Evolutionary conservation across 2,888 invertebrate species (phyloP).

Genomic region (Lysandra bellargus): DNA sequence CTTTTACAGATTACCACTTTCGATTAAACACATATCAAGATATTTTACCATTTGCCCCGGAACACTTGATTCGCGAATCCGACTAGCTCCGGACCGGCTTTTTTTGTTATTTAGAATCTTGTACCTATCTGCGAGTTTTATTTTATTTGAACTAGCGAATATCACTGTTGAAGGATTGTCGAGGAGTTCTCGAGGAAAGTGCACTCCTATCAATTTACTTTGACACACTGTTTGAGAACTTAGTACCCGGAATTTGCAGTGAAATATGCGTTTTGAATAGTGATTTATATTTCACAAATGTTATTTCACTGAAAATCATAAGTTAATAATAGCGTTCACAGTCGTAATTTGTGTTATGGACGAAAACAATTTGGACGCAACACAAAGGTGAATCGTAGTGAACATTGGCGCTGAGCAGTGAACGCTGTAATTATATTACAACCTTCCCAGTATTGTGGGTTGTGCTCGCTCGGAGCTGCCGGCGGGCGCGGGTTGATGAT

Average conservation of each 20-base stretch:
- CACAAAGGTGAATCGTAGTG: not conserved
- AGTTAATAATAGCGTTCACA: not conserved
- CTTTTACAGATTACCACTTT: no score
- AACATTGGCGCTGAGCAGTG: not conserved
- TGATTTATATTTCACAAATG: not conserved
- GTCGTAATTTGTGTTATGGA: not conserved
- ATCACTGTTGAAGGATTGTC: not conserved
- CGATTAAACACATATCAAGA: no score
- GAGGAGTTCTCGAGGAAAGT: not conserved
- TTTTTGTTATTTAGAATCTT: not conserved
- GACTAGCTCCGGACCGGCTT: not conserved
- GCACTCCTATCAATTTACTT: constrained; percentile 16
- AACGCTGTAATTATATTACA: not conserved
- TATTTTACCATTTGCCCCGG: not conserved
- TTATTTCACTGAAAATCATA: not conserved
- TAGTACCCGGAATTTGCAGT: not conserved
- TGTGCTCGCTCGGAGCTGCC: not conserved
- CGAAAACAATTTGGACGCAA: not conserved
- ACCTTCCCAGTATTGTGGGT: not conserved
- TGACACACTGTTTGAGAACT: not conserved
- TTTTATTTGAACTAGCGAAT: not conserved
- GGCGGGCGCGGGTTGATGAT: not conserved
- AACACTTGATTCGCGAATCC: not conserved
- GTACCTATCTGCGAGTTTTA: not conserved
- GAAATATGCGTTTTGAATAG: not conserved